phyloP scores from a whole-genome alignment of 1,140 invertebrate species.

The Papilio xuthus region DNA sequence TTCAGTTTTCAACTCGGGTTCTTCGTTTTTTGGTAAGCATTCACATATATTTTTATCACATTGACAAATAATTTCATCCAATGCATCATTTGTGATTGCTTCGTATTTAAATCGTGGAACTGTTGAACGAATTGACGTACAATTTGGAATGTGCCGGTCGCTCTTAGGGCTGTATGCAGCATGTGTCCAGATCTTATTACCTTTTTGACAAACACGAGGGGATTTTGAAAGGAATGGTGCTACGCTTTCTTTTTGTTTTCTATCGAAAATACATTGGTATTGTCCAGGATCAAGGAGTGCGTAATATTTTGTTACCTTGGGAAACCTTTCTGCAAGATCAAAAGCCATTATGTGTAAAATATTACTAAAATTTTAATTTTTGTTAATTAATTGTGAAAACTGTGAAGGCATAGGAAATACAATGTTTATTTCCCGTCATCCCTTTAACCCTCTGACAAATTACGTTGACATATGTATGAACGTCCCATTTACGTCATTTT shows the following conservation, averaged over 20 bases:
- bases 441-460: not conserved
- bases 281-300: conserved; percentile 61
- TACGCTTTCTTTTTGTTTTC: conserved; percentile 47
- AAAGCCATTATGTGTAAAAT: conserved; percentile 56
- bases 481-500: no score
- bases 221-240: conserved; percentile 61
- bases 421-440: conserved; percentile 3
- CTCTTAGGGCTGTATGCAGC: conserved; percentile 51
- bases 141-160: conserved; percentile 56
- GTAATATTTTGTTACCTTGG: conserved; percentile 46
- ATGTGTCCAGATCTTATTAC: conserved; percentile 59
- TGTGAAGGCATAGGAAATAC: not conserved
- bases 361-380: not conserved
- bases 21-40: conserved; percentile 50
- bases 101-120: conserved; percentile 65
- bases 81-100: conserved; percentile 52
- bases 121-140: conserved; percentile 57
- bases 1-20: conserved; percentile 38
- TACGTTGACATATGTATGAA: not conserved
- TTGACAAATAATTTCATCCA: conserved; percentile 60
- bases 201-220: conserved; percentile 46
- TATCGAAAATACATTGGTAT: conserved; percentile 52
- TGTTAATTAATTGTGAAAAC: not conserved
- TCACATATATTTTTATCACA: conserved; percentile 61
- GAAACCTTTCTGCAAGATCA: conserved; percentile 52